Evolutionary conservation across 2,797 vertebrate species (phyloP).

Genomic region (Apogon hyalosoma): DNA sequence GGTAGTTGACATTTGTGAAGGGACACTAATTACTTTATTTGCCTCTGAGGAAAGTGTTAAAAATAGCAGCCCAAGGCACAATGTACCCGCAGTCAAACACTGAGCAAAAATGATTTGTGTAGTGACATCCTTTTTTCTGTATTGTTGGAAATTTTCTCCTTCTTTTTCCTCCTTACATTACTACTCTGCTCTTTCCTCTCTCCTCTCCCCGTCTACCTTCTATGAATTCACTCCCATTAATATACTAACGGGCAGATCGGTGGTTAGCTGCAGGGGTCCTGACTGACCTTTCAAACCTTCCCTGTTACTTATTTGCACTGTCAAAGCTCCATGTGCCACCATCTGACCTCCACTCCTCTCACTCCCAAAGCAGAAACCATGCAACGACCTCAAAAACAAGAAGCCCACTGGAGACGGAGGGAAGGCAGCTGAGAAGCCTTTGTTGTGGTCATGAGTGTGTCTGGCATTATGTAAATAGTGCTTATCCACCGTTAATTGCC

Average conservation of each 20-base stretch:
- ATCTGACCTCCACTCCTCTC: constrained; percentile 56
- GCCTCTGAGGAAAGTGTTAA: constrained; percentile 27
- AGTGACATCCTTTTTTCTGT: neutral
- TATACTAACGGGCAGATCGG: constrained; percentile 69
- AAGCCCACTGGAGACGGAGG: constrained; percentile 29
- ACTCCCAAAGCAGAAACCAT: constrained; percentile 38
- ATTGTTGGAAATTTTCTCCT: neutral
- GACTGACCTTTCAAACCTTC: constrained; percentile 67
- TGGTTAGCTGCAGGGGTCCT: constrained; percentile 64
- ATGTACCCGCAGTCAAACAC: constrained; percentile 4
- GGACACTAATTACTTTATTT: constrained; percentile 51
- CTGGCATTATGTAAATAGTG: constrained; percentile 79
- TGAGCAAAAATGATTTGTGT: constrained; percentile 6
- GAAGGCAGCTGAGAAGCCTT: constrained; percentile 45
- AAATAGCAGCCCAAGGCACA: constrained; percentile 42
- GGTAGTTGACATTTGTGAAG: constrained; percentile 56
- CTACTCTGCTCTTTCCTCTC: neutral
- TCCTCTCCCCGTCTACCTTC: constrained; percentile 12
- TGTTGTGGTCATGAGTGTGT: constrained; percentile 67
- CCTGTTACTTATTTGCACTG: constrained; percentile 69
- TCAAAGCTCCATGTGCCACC: constrained; percentile 54
- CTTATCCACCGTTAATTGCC: constrained; percentile 80
- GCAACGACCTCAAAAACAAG: constrained; percentile 50
- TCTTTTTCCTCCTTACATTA: neutral
- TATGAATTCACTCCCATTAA: constrained; percentile 51